Percentiles rank a stretch among this genome's conserved stretches.
Conservation (phyloP, 2,888 invertebrate genomes). For the Lepidonotus clava region DNA sequence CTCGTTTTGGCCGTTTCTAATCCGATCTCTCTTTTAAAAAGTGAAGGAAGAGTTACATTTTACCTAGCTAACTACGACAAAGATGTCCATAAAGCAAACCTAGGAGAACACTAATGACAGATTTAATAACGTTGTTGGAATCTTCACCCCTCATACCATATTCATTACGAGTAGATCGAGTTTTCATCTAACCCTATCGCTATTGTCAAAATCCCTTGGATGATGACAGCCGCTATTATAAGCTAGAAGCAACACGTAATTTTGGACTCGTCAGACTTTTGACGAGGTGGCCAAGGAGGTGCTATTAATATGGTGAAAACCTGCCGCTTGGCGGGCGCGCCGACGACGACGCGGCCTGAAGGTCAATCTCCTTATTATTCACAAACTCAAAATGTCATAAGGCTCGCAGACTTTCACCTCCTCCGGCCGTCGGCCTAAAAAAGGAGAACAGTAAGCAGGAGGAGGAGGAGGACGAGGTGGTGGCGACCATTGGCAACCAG, state of each 20-base stretch:
- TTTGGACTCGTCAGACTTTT: not conserved
- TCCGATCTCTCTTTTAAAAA: no score
- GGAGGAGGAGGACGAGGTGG: not conserved
- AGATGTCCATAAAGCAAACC: no score
- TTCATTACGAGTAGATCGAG: no score
- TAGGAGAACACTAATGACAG: no score
- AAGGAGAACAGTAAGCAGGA: not conserved
- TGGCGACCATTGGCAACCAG: no score
- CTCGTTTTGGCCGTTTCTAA: no score
- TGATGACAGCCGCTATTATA: not conserved
- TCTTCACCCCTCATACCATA: no score
- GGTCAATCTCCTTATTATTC: conserved; percentile 33
- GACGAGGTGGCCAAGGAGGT: not conserved
- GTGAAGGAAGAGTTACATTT: no score
- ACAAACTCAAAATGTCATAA: conserved; percentile 27
- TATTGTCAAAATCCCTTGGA: no score
- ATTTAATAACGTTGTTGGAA: no score
- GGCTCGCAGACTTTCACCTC: not conserved
- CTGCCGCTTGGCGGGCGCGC: not conserved
- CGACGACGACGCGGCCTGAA: not conserved
- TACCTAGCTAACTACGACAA: no score
- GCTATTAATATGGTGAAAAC: not conserved
- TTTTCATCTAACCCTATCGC: no score
- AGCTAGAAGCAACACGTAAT: not conserved
- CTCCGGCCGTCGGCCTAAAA: not conserved